Evolutionary conservation across 1,140 invertebrate genomes (phyloP), one percentile per base, ranked within the genome.

Genomic region (Mylabris phalerata): DNA sequence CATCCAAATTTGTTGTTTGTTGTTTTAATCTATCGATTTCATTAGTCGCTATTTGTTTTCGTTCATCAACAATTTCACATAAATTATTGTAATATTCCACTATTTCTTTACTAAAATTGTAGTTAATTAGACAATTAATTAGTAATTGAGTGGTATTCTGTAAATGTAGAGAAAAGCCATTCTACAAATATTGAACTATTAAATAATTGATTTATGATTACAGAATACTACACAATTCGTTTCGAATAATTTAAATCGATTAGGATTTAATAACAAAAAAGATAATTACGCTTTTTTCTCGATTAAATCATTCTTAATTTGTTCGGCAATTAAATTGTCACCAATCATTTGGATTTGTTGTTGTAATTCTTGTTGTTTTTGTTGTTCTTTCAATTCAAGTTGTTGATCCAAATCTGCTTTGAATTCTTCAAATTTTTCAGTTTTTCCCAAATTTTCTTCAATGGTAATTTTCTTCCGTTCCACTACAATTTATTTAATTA

Each of bases 271-370:
- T 7, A 32, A 5, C 7, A 32, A 32, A 1, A 4, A 7, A 55
- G 7, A 4, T 51, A 67, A 66, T 67, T 67, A 72, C 71, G 70
- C 62, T 63, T 73, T 70, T 56, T 69, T 61, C 10, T 66, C 41
- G 13, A 73, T 60, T 27, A 73, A 43, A 49, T 67, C 61, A 46
- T 69, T 55, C 38, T 66, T 56, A 48, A 62, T 58, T 39, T 61
- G 55, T 54, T 71, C 63, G 7, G 67, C 66, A 42, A 51, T 48
- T 19, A 70, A 42, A 48, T 66, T 51, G 1, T 11, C 9, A 4
- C 41, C 10, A 2, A 11, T 42, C 63, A 62, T 55, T 19, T 68
- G 44, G 3, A 63, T 61, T 10, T 47, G 49, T 59, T 9, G 71
- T 68, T 41, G 71, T 66, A 9, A 48, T 60, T 55, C 66, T 54